Evolutionary conservation across 1,140 invertebrate genomes (phyloP).

Genomic region (Araneus ventricosus): DNA sequence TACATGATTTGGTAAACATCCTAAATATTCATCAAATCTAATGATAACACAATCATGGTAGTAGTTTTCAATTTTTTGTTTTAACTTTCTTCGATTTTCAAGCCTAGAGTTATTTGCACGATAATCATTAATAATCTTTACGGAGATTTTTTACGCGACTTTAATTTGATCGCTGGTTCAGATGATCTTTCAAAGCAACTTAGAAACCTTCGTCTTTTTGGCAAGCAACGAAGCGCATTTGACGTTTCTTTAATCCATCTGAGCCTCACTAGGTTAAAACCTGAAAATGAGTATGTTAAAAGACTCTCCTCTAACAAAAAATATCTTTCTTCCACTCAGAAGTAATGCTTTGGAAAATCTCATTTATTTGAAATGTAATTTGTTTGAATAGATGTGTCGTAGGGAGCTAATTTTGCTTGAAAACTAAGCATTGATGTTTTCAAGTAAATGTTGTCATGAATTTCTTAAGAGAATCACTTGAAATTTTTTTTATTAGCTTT

Average conservation of each 20-base stretch:
- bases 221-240: too few relatives aligned
- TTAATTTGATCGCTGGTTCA: not conserved
- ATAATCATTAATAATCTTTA: not conserved
- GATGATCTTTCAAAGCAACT: not conserved
- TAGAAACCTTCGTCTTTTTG: not conserved
- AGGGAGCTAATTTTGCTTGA: too few relatives aligned
- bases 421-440: too few relatives aligned
- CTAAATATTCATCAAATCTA: not conserved
- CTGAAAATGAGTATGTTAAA: too few relatives aligned
- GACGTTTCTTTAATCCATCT: not conserved
- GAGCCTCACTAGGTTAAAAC: not conserved
- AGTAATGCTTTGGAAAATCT: too few relatives aligned
- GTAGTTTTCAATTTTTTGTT: not conserved
- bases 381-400: too few relatives aligned
- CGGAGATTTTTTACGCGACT: not conserved
- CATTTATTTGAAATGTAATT: too few relatives aligned
- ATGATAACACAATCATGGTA: not conserved
- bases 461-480: too few relatives aligned
- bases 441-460: too few relatives aligned
- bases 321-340: not conserved
- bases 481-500: too few relatives aligned
- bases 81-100: not conserved
- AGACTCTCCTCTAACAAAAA: not conserved
- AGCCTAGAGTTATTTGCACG: not conserved
- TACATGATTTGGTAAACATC: not conserved